Percentiles rank a stretch among this genome's conserved stretches.
phyloP scores from a whole-genome alignment of 2,797 vertebrate genomes.

The Centroberyx gerrardi region DNA sequence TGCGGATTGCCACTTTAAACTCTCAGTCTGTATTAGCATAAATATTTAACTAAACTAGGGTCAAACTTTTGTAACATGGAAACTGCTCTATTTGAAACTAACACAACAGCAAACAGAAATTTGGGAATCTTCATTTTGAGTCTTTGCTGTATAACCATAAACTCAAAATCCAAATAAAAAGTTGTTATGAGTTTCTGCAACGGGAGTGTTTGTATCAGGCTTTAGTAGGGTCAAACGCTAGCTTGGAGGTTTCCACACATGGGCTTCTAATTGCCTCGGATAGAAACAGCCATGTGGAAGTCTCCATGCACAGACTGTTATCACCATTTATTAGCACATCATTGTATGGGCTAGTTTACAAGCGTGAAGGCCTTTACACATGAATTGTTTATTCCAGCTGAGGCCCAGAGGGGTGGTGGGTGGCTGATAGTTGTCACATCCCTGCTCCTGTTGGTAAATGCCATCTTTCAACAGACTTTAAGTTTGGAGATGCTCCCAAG shows the following conservation, averaged over 20 bases:
- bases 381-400: constrained; percentile 46
- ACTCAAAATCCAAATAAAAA: neutral
- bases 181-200: neutral
- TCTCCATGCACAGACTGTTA: neutral
- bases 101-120: neutral
- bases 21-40: no score
- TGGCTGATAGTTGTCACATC: constrained; percentile 43
- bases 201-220: neutral
- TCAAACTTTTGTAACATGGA: no score
- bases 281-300: neutral
- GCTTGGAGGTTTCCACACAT: neutral
- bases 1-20: no score
- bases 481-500: constrained; percentile 40
- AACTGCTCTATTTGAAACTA: no score
- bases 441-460: constrained; percentile 56
- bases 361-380: constrained; percentile 44
- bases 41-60: no score
- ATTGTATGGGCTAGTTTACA: constrained; percentile 13
- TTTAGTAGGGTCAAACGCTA: neutral
- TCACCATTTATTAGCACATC: neutral
- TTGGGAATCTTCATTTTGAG: neutral
- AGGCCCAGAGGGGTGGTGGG: constrained; percentile 18
- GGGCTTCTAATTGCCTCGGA: neutral
- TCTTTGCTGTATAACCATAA: neutral
- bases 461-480: constrained; percentile 50